Percentiles rank a stretch among this genome's conserved stretches.
phyloP scores from a whole-genome alignment of 2,113 vertebrate species.

The Pedionomus torquatus region DNA sequence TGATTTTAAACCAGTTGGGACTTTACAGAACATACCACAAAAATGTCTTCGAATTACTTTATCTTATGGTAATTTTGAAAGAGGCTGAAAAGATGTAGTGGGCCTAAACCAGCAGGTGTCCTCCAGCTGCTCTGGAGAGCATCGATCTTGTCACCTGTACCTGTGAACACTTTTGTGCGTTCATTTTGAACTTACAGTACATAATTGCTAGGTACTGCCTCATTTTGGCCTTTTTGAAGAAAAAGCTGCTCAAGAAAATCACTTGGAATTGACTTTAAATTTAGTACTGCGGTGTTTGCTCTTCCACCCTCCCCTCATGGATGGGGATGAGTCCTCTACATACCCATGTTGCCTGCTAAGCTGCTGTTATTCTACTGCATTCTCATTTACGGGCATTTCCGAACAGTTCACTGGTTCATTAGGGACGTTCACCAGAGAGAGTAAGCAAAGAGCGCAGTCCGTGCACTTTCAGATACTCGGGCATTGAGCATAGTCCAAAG shows the following conservation, averaged over 20 bases:
- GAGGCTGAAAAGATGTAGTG: not conserved
- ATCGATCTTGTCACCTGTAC: not conserved
- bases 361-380: not conserved
- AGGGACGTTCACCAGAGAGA: not conserved
- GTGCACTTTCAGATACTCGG: not conserved
- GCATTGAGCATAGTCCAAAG: not conserved
- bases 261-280: not conserved
- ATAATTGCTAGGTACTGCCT: not conserved
- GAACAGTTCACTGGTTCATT: not conserved
- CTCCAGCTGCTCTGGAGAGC: not conserved
- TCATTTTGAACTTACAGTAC: not conserved
- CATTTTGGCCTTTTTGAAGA: not conserved
- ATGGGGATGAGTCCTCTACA: not conserved
- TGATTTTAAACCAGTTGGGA: not conserved
- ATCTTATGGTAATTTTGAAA: not conserved
- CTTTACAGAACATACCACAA: not conserved
- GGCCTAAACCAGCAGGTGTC: not conserved
- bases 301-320: fast-evolving
- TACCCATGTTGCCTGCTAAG: not conserved
- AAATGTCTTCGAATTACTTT: not conserved
- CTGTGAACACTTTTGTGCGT: not conserved
- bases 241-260: not conserved
- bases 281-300: not conserved
- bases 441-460: not conserved
- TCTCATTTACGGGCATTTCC: not conserved